A percentile compares a stretch with the other conserved stretches of the same genome.
Conservation (phyloP, 1,140 invertebrate genomes). For the Eurytemora carolleeae region DNA sequence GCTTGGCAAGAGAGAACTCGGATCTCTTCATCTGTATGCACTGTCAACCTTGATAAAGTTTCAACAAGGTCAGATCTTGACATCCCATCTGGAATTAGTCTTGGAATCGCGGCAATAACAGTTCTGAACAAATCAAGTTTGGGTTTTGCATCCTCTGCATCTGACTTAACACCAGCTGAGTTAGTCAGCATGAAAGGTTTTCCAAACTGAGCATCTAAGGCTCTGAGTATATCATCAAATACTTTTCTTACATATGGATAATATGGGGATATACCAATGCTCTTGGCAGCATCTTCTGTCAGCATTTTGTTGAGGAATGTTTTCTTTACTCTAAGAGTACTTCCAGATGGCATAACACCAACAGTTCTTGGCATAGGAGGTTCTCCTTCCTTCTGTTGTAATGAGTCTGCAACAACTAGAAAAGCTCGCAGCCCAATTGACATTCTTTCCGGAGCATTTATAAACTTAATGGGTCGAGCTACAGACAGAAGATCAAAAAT, state of each 20-base stretch:
- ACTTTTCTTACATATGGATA: slow-evolving; percentile 85
- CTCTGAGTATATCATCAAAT: slow-evolving; percentile 83
- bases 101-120: slow-evolving; percentile 87
- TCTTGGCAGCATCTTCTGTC: slow-evolving; percentile 80
- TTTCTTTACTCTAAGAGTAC: slow-evolving; percentile 82
- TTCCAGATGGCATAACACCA: slow-evolving; percentile 77
- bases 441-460: slow-evolving; percentile 92
- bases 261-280: slow-evolving; percentile 88
- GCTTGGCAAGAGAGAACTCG: slow-evolving; percentile 79
- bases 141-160: slow-evolving; percentile 84
- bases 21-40: slow-evolving; percentile 44
- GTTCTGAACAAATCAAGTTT: slow-evolving; percentile 94
- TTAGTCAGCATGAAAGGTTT: slow-evolving; percentile 85
- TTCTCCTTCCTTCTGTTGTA: slow-evolving; percentile 95
- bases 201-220: slow-evolving; percentile 88
- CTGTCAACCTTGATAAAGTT: slow-evolving; percentile 65
- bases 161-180: slow-evolving; percentile 48
- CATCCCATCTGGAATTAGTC: slow-evolving; percentile 93
- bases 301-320: slow-evolving; percentile 89
- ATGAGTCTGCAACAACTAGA: slow-evolving; percentile 87
- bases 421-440: slow-evolving; percentile 92
- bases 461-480: slow-evolving; percentile 77
- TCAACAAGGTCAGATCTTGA: slow-evolving; percentile 78
- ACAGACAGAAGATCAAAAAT: slow-evolving; percentile 94
- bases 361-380: slow-evolving; percentile 91